Evolutionary conservation across 2,888 invertebrate species (phyloP), one percentile per base, ranked within the genome.

Genomic region (Cylloceria caligata): DNA sequence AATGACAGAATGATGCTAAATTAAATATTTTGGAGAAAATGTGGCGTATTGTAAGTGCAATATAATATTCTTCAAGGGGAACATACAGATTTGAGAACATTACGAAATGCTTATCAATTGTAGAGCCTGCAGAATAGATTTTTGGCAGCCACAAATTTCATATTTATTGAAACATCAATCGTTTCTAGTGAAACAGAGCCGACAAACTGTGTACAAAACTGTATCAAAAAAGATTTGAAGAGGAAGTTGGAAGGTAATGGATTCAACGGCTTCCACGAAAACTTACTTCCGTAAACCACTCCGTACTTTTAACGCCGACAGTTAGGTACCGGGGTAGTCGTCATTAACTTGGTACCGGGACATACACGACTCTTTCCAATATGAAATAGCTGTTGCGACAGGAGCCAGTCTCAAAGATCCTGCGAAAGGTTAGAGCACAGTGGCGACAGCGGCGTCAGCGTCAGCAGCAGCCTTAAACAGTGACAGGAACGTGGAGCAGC

Each of bases 301-400:
- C 83, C 83, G 80, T 73, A 71, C 57, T 42, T 49, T 60, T 55
- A 75, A 79, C 67, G 86, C 84, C 87, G 87, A 89, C 87, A 86
- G 88, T 88, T 89, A 89, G 87, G 88, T 89, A 84, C 88, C 89
- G 87, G 89, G 89, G 88, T 90, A 88, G 85, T 90, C 87, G 85
- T 85, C 86, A 81, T 85, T 88, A 82, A 86, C 87, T 85, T 88
- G 86, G 87, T 84, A 82, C 88, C 86, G 86, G 85, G 87, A 88
- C 89, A 90, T 89, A 84, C 87, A 88, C 85, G 69, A 39, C 47
- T 16, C n/a, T 47, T 68, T 36, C 30, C 24, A 11, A 24, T 52
- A 47, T 21, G 27, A 49, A 24, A 49, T 36, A 34, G 30, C 36
- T n/a, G 39, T 16, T 16, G 71, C 6, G n/a, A 19, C 16, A 11